phyloP scores from a whole-genome alignment of 2,888 invertebrate genomes.

The Chouioia cunea region DNA sequence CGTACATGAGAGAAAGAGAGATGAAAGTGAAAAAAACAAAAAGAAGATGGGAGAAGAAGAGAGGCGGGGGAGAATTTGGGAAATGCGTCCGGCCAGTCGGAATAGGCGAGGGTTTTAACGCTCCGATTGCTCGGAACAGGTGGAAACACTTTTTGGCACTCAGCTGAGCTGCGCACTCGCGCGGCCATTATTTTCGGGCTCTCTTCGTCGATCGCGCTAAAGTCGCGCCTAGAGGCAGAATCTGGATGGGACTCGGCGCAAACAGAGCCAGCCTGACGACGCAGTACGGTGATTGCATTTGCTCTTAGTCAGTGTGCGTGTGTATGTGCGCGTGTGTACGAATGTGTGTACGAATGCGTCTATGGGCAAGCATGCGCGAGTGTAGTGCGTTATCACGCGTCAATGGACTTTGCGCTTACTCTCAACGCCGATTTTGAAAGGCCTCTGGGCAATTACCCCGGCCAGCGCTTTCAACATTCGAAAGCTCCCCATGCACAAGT shows the following conservation, averaged over 20 bases:
- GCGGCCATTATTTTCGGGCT: conserved; percentile 2
- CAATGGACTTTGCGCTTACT: conserved; percentile 16
- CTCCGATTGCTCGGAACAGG: conserved; percentile 61
- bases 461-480: conserved; percentile 6
- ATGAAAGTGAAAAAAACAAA: neutral
- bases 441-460: conserved; percentile 31
- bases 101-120: conserved; percentile 57
- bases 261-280: too few species aligned
- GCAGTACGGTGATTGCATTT: too few species aligned
- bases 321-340: neutral
- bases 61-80: conserved; percentile 53
- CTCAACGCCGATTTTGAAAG: conserved; percentile 23
- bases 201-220: neutral
- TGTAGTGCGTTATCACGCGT: conserved; percentile 22
- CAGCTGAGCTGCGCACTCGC: conserved; percentile 47
- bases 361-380: neutral
- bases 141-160: conserved; percentile 64
- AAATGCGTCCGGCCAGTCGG: conserved; percentile 25
- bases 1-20: conserved; percentile 33
- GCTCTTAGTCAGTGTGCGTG: neutral
- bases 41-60: conserved; percentile 37
- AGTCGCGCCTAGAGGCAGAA: too few species aligned
- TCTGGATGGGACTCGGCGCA: too few species aligned
- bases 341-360: neutral
- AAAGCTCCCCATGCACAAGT: conserved; percentile 18